Evolutionary conservation across 2,113 vertebrate genomes (phyloP).

Genomic region (Solea senegalensis): DNA sequence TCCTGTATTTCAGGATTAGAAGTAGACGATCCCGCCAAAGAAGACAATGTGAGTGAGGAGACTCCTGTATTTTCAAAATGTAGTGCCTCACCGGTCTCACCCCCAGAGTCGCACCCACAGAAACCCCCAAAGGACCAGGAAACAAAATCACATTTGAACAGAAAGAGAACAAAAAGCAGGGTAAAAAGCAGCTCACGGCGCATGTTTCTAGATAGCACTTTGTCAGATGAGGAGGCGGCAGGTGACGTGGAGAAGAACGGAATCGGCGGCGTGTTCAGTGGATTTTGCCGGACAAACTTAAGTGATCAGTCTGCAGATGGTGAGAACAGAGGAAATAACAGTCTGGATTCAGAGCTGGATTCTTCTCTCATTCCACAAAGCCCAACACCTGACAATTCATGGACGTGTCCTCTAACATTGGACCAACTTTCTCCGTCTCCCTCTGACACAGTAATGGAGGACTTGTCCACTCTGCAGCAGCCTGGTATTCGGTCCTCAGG

Average conservation of each 20-base stretch:
- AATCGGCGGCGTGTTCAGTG: constrained; percentile 23
- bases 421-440: constrained; percentile 61
- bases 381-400: constrained; percentile 56
- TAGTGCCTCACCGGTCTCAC: constrained; percentile 13
- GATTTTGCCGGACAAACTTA: constrained; percentile 4
- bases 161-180: constrained; percentile 60
- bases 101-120: constrained; percentile 7
- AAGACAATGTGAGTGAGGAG: constrained; percentile 41
- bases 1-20: constrained; percentile 74
- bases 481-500: constrained; percentile 4
- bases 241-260: constrained; percentile 11
- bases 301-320: neutral
- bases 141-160: constrained; percentile 21
- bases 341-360: constrained; percentile 36
- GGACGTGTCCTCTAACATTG: constrained; percentile 74
- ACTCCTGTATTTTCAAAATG: constrained; percentile 28
- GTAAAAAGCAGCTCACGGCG: constrained; percentile 67
- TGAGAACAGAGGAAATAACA: constrained; percentile 9
- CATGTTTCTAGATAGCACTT: constrained; percentile 61
- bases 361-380: constrained; percentile 8
- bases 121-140: constrained; percentile 22
- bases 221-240: constrained; percentile 55
- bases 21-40: constrained; percentile 28
- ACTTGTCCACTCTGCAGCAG: constrained; percentile 8
- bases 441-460: constrained; percentile 48